Conservation (phyloP, 2,113 vertebrate genomes). For the Alosa alosa region DNA sequence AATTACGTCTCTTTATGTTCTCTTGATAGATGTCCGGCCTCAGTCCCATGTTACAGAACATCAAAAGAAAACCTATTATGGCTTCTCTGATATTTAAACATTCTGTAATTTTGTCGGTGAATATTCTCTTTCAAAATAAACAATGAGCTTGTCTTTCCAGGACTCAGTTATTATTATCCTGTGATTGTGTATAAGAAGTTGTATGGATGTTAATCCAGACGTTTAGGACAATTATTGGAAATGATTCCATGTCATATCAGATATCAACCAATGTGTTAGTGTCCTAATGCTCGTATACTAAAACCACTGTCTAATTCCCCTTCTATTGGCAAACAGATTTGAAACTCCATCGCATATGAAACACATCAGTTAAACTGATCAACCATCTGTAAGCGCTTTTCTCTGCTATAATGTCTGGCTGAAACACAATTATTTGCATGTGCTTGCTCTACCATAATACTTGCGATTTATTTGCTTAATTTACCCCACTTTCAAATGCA, state of each 20-base stretch:
- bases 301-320: not conserved
- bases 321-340: slow-evolving; percentile 16
- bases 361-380: slow-evolving; percentile 25
- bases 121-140: not conserved
- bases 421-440: slow-evolving; percentile 39
- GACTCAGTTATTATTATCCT: not conserved
- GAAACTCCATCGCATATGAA: slow-evolving; percentile 31
- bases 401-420: slow-evolving; percentile 33
- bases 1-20: not conserved
- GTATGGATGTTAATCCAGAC: not conserved
- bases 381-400: slow-evolving; percentile 43
- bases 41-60: not conserved
- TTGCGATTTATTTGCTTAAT: slow-evolving; percentile 28
- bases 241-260: not conserved
- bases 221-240: not conserved
- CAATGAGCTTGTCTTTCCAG: not conserved
- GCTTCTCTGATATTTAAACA: not conserved
- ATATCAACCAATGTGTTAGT: not conserved
- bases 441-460: slow-evolving; percentile 24
- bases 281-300: not conserved
- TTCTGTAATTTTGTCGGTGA: not conserved
- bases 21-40: not conserved
- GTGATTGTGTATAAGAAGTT: not conserved
- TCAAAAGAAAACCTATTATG: not conserved
- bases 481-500: not conserved